A percentile compares a stretch with the other conserved stretches of the same genome.
Evolutionary conservation across 2,888 invertebrate species (phyloP).

Genomic region (Melanargia galathea): DNA sequence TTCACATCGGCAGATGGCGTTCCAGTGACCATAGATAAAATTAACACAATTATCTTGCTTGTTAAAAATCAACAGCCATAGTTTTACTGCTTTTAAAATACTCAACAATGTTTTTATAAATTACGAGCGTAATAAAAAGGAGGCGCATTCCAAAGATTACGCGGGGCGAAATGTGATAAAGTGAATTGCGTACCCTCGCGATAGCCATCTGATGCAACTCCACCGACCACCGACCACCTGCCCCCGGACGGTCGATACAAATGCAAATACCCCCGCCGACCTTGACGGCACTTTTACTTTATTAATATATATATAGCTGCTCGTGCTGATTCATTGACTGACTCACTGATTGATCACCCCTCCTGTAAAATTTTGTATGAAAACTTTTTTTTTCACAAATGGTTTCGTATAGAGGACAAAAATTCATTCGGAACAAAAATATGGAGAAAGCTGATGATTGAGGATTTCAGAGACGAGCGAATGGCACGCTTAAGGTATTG

Average conservation of each 20-base stretch:
- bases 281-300: conserved; percentile 24
- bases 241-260: conserved; percentile 15
- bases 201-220: conserved; percentile 29
- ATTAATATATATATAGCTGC: neutral
- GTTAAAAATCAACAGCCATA: conserved; percentile 10
- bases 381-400: too few relatives aligned
- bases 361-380: too few relatives aligned
- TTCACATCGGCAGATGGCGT: conserved; percentile 1
- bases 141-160: conserved; percentile 35
- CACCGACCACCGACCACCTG: conserved; percentile 28
- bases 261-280: conserved; percentile 29
- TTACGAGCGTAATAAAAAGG: too few relatives aligned
- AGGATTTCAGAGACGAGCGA: too few relatives aligned
- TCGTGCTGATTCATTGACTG: too few relatives aligned
- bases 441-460: too few relatives aligned
- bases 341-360: too few relatives aligned
- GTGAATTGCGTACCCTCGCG: conserved; percentile 13
- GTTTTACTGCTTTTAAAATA: conserved; percentile 6
- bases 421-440: too few relatives aligned
- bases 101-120: too few relatives aligned
- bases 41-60: conserved; percentile 12
- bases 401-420: too few relatives aligned
- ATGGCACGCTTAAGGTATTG: too few relatives aligned
- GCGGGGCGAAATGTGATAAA: conserved; percentile 26
- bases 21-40: conserved; percentile 1